phyloP scores from a whole-genome alignment of 2,113 vertebrate species.

The Pteropus alecto region DNA sequence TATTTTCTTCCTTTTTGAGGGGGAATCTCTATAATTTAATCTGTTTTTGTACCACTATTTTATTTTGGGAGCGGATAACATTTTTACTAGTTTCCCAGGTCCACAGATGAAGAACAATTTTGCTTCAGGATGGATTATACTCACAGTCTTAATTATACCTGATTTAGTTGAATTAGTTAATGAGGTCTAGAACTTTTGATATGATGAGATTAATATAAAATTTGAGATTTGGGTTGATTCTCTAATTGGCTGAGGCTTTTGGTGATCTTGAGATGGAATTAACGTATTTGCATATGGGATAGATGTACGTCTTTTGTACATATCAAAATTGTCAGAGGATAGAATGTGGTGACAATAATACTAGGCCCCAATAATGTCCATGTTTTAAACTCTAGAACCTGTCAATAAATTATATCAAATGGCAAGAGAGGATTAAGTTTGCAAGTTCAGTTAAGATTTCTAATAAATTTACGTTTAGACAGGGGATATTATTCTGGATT shows the following conservation, averaged over 20 bases:
- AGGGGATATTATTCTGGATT: not conserved
- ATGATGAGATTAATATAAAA: not conserved
- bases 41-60: not conserved
- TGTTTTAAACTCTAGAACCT: not conserved
- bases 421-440: not conserved
- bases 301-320: not conserved
- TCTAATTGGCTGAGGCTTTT: not conserved
- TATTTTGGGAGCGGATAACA: not conserved
- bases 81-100: not conserved
- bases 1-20: not conserved
- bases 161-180: not conserved
- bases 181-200: not conserved
- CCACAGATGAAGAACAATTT: not conserved
- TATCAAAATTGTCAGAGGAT: not conserved
- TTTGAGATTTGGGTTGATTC: not conserved
- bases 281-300: not conserved
- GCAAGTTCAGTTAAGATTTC: not conserved
- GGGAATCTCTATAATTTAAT: not conserved
- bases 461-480: not conserved
- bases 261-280: not conserved
- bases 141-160: not conserved
- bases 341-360: not conserved
- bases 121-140: not conserved
- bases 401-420: not conserved
- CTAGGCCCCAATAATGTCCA: not conserved